These are phyloP conservation scores for Iguana delicatissima DNA, from an alignment of 2,797 vertebrate genomes.

Conservation along the genomic window DNA sequence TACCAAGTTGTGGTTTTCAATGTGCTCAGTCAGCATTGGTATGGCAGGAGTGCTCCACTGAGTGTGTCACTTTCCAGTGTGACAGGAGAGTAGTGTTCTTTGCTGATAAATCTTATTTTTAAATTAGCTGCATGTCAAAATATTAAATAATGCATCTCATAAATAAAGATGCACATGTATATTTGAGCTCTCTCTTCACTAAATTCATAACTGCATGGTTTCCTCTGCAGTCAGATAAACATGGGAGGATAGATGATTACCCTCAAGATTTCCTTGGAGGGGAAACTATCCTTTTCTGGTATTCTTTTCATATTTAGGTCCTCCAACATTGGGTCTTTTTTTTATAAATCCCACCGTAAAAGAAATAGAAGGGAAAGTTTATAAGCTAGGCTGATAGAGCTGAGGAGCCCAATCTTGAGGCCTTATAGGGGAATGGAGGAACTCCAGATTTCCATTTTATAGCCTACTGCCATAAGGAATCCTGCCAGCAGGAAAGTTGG, in stretches of 20 bases:
- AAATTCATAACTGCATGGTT: constrained; percentile 36
- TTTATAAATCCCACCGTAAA: neutral
- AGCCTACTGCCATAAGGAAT: neutral
- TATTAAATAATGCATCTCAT: constrained; percentile 64
- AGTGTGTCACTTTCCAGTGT: constrained; percentile 18
- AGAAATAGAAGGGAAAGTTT: neutral
- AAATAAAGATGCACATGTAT: constrained; percentile 15
- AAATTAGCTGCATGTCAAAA: constrained; percentile 56
- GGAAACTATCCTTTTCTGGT: constrained; percentile 45
- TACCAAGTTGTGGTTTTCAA: constrained; percentile 7
- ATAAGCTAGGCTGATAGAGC: neutral
- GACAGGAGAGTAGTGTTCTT: constrained; percentile 23
- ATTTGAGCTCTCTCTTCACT: constrained; percentile 21
- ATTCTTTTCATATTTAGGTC: constrained; percentile 26
- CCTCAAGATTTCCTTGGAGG: constrained; percentile 41
- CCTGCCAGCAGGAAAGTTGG: neutral
- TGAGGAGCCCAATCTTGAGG: neutral
- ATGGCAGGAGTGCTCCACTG: neutral
- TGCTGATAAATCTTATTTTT: constrained; percentile 66
- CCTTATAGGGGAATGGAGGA: neutral
- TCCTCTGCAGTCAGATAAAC: constrained; percentile 17
- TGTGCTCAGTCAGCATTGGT: constrained; percentile 30
- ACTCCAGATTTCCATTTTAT: neutral
- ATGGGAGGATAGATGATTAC: constrained; percentile 47
- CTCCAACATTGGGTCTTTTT: neutral